These are phyloP conservation scores for Ptyas mucosa DNA, from an alignment of 2,113 vertebrate genomes.

Conservation along the genomic window DNA sequence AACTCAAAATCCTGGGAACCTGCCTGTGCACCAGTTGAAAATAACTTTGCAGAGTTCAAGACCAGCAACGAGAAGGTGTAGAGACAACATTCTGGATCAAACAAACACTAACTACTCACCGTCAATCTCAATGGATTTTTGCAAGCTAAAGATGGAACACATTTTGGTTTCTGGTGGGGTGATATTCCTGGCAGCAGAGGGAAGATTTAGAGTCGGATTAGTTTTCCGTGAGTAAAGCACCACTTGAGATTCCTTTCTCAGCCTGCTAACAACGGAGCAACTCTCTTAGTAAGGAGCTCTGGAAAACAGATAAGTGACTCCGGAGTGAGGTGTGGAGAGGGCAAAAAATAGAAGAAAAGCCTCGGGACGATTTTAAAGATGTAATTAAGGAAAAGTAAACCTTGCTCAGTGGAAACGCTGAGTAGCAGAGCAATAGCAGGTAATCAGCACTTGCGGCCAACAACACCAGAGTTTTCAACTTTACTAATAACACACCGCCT, in stretches of 20 bases:
- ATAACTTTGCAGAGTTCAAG: not conserved
- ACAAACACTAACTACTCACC: constrained; percentile 50
- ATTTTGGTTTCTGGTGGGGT: constrained; percentile 1
- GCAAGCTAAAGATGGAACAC: constrained; percentile 61
- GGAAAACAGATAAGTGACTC: constrained; percentile 49
- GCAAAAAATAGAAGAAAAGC: not conserved
- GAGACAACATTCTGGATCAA: not conserved
- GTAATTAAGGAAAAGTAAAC: constrained; percentile 55
- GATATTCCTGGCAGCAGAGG: not conserved
- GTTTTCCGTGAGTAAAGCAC: not conserved
- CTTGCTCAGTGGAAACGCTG: constrained; percentile 38
- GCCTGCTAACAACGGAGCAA: not conserved
- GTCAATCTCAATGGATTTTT: constrained; percentile 53
- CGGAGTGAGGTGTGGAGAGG: not conserved
- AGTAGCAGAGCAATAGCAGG: constrained; percentile 5
- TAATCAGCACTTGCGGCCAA: constrained; percentile 35
- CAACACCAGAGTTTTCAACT: not conserved
- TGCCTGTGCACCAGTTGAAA: not conserved
- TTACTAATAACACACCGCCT: not conserved
- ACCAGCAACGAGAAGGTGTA: no score
- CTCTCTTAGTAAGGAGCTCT: constrained; percentile 17
- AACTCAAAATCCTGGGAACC: not conserved
- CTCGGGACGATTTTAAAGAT: constrained; percentile 38
- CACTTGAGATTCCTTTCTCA: not conserved
- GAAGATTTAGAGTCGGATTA: not conserved